These are phyloP conservation scores for Cyprinodon variegatus DNA, from an alignment of 2,113 vertebrate species.

Conservation along the genomic window DNA sequence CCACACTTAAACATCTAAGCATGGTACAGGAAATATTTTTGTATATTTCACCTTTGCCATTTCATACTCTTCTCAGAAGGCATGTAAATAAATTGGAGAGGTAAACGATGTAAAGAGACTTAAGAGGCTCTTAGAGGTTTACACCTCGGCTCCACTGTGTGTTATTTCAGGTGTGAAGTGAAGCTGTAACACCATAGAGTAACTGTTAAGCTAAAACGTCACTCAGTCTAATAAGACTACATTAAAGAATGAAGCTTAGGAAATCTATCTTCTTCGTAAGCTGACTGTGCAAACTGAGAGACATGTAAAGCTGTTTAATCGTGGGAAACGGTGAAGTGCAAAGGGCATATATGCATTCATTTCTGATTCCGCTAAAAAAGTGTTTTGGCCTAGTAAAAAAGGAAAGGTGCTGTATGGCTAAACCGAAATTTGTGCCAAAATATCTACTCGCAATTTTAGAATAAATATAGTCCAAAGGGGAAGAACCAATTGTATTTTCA, in stretches of 20 bases:
- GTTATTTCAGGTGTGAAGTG: slow-evolving; percentile 56
- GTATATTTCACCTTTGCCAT: slow-evolving; percentile 77
- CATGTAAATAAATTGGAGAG: slow-evolving; percentile 71
- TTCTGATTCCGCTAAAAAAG: slow-evolving; percentile 18
- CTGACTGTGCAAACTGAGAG: slow-evolving; percentile 60
- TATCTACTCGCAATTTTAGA: not conserved
- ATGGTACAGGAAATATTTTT: slow-evolving; percentile 82
- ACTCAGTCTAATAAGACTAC: slow-evolving; percentile 54
- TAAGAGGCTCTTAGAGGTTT: slow-evolving; percentile 59
- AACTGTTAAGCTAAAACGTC: slow-evolving; percentile 50
- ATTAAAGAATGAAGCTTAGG: slow-evolving; percentile 64
- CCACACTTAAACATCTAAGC: slow-evolving; percentile 64
- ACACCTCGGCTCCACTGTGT: slow-evolving; percentile 64
- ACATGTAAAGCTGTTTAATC: slow-evolving; percentile 27
- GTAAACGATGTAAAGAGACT: slow-evolving; percentile 62
- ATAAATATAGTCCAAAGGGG: not conserved
- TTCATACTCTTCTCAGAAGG: slow-evolving; percentile 75
- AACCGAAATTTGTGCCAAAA: slow-evolving; percentile 72
- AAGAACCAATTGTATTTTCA: slow-evolving; percentile 32
- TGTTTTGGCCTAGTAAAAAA: slow-evolving; percentile 22
- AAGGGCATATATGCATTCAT: slow-evolving; percentile 22
- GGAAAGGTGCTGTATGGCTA: slow-evolving; percentile 10
- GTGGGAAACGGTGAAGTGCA: not conserved
- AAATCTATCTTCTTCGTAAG: slow-evolving; percentile 46
- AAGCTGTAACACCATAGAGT: slow-evolving; percentile 53